Evolutionary conservation across 2,888 invertebrate genomes (phyloP).

Genomic region (Pyralis farinalis): DNA sequence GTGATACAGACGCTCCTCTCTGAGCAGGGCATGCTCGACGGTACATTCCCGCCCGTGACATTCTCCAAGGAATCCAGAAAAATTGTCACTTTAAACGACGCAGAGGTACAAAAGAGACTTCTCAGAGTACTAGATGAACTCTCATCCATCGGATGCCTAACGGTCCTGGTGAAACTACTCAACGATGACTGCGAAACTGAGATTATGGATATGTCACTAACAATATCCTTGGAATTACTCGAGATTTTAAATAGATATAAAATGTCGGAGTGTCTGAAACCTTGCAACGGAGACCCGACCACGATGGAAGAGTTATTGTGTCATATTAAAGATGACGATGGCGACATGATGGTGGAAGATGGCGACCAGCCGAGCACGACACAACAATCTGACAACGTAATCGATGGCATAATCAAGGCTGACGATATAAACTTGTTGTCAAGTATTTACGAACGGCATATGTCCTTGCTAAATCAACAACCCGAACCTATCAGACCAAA

Average conservation of each 20-base stretch:
- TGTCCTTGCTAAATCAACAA: constrained; percentile 46
- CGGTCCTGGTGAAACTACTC: constrained; percentile 84
- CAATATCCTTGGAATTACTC: constrained; percentile 75
- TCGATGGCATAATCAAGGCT: constrained; percentile 83
- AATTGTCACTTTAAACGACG: constrained; percentile 86
- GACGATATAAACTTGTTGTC: constrained; percentile 83
- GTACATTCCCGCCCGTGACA: constrained; percentile 88
- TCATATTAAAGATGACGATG: constrained; percentile 39
- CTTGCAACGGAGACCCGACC: constrained; percentile 36
- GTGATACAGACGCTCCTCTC: constrained; percentile 84
- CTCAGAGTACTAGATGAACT: constrained; percentile 84
- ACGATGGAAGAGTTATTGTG: constrained; percentile 42
- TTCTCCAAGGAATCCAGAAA: constrained; percentile 90
- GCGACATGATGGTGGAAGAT: constrained; percentile 23
- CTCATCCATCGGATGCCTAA: constrained; percentile 85
- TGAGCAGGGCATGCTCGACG: constrained; percentile 92
- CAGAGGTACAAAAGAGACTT: constrained; percentile 84
- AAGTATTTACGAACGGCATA: constrained; percentile 81
- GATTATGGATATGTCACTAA: constrained; percentile 83
- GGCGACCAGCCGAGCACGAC: constrained; percentile 27
- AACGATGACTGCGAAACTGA: constrained; percentile 87
- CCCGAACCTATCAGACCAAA: constrained; percentile 37
- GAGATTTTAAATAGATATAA: constrained; percentile 80
- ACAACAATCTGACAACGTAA: constrained; percentile 71
- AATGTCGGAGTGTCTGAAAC: constrained; percentile 51